phyloP scores from a whole-genome alignment of 37 sponge, comb jelly and placozoan species.

The Cladorhizidae sp. region DNA sequence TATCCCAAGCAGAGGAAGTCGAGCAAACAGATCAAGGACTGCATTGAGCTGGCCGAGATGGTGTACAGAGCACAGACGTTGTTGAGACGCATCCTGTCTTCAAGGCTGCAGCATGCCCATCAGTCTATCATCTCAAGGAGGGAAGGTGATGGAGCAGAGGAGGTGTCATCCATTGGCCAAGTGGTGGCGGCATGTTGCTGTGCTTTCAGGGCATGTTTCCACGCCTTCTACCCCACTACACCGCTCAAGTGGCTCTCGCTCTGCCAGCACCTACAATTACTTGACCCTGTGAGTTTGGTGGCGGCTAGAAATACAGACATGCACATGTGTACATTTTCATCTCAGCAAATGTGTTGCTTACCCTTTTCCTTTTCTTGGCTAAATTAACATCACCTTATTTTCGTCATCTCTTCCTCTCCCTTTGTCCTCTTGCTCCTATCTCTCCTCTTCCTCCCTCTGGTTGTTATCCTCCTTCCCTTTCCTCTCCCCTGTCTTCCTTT shows the following conservation, averaged over 20 bases:
- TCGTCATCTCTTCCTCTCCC: neutral
- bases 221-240: constrained; percentile 89
- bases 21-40: constrained; percentile 33
- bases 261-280: constrained; percentile 62
- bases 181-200: constrained; percentile 49
- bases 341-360: neutral
- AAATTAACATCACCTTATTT: neutral
- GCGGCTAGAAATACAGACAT: too few relatives aligned
- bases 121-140: constrained; percentile 9
- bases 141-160: neutral
- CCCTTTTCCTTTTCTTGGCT: too few relatives aligned
- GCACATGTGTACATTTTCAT: too few relatives aligned
- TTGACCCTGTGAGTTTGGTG: constrained; percentile 76
- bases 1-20: constrained; percentile 59
- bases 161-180: neutral
- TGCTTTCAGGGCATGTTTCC: constrained; percentile 81
- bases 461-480: neutral
- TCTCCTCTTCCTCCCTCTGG: too few relatives aligned
- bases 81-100: constrained; percentile 65
- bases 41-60: constrained; percentile 61
- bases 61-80: constrained; percentile 48
- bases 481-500: neutral
- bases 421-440: neutral
- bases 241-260: constrained; percentile 85
- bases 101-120: neutral